These are phyloP conservation scores for Macrostomum cliftonense DNA, from an alignment of 2,888 invertebrate species.

Conservation along the genomic window DNA sequence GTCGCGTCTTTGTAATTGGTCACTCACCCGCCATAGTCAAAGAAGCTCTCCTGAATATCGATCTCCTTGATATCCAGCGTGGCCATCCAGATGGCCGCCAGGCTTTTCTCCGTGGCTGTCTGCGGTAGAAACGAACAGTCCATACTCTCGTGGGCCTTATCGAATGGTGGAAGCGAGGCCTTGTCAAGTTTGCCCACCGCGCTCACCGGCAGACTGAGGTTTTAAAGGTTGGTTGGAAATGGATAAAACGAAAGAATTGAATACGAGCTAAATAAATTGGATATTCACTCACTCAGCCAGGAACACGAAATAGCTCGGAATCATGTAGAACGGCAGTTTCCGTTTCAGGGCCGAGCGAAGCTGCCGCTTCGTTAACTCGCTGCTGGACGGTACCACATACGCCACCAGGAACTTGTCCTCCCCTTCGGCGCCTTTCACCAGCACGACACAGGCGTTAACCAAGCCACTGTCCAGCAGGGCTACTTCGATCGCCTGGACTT, in stretches of 20 bases:
- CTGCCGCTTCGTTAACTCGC: conserved; percentile 25
- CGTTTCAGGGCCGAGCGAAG: conserved; percentile 31
- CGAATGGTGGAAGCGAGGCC: conserved; percentile 30
- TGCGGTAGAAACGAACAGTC: conserved; percentile 27
- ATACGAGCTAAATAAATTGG: too few species aligned
- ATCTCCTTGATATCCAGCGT: conserved; percentile 27
- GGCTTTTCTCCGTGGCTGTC: conserved; percentile 28
- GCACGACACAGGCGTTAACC: conserved; percentile 32
- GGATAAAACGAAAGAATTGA: too few species aligned
- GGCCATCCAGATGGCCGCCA: conserved; percentile 32
- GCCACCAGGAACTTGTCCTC: conserved; percentile 37
- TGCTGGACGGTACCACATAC: conserved; percentile 29
- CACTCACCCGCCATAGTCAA: conserved; percentile 37
- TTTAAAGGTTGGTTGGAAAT: conserved; percentile 4
- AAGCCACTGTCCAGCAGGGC: conserved; percentile 29
- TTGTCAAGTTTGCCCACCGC: conserved; percentile 37
- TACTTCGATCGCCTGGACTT: conserved; percentile 36
- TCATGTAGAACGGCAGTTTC: conserved; percentile 38
- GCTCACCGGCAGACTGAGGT: conserved; percentile 34
- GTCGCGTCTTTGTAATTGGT: too few species aligned
- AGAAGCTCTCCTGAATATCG: conserved; percentile 38
- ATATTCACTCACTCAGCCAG: conserved; percentile 20
- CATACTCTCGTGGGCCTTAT: conserved; percentile 15
- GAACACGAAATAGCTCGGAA: conserved; percentile 35
- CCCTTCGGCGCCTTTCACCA: conserved; percentile 35